A percentile compares a stretch with the other conserved stretches of the same genome.
Conservation (phyloP, 2,888 invertebrate species). For the Bellardia pandia region DNA sequence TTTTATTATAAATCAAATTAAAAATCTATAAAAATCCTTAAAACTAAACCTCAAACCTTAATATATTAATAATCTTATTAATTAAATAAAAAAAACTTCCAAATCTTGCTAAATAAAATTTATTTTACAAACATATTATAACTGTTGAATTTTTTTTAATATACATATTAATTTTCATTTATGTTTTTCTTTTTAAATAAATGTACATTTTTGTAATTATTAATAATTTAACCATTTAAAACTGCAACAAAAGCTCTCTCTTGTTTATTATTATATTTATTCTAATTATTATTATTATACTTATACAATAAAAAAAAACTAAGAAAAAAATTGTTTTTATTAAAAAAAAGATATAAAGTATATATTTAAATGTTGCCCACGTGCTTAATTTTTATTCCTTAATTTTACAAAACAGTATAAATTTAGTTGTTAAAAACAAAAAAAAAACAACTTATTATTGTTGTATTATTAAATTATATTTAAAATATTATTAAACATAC, state of each 20-base stretch:
- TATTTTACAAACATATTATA: background rate
- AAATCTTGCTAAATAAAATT: background rate
- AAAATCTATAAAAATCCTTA: background rate
- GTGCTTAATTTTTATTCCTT: slow-evolving; percentile 70
- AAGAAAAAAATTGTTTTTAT: slow-evolving; percentile 20
- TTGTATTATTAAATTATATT: slow-evolving; percentile 45
- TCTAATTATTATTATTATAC: slow-evolving; percentile 27
- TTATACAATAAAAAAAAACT: slow-evolving; percentile 2
- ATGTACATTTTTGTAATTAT: slow-evolving; percentile 71
- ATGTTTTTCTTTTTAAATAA: slow-evolving; percentile 5
- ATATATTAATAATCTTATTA: background rate
- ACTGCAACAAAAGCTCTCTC: slow-evolving; percentile 55
- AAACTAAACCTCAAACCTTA: background rate
- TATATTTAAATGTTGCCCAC: slow-evolving; percentile 63
- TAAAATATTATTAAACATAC: slow-evolving; percentile 27
- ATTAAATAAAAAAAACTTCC: background rate
- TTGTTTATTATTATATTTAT: slow-evolving; percentile 69
- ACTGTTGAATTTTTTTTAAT: background rate
- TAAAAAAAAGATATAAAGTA: slow-evolving; percentile 36
- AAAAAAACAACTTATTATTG: slow-evolving; percentile 10
- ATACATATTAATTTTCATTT: slow-evolving; percentile 12
- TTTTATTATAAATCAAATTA: background rate
- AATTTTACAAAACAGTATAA: slow-evolving; percentile 72
- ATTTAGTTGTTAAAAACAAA: slow-evolving; percentile 67
- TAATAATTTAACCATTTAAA: slow-evolving; percentile 57